Evolutionary conservation across 2,888 invertebrate species (phyloP).

Genomic region (Blastobasis lacticolella): DNA sequence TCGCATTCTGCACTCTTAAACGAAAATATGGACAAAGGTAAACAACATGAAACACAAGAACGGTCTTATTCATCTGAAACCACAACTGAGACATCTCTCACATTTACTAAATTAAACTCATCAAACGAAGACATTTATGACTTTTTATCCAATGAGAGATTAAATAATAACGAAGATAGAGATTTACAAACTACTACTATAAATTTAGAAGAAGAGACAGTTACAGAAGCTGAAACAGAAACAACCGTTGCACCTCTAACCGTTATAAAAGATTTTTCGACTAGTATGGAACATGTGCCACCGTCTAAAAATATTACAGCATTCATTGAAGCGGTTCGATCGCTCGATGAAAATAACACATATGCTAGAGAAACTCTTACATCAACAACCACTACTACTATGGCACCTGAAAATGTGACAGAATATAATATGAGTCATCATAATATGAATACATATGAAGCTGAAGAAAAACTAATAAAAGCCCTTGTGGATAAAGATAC

Average conservation of each 20-base stretch:
- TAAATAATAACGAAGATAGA: not conserved
- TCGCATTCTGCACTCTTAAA: conserved; percentile 8
- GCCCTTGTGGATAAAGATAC: conserved; percentile 26
- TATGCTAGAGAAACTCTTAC: not conserved
- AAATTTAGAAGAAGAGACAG: too few relatives aligned
- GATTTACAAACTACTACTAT: not conserved
- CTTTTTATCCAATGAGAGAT: conserved; percentile 12
- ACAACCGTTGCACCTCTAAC: too few relatives aligned
- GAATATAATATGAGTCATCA: conserved; percentile 31
- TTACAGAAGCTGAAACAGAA: too few relatives aligned
- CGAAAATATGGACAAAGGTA: conserved; percentile 17
- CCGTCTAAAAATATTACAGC: conserved; percentile 16
- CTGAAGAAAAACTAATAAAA: conserved; percentile 32
- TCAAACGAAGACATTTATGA: conserved; percentile 18
- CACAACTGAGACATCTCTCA: conserved; percentile 15
- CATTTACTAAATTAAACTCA: not conserved
- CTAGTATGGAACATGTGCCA: too few relatives aligned
- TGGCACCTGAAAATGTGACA: conserved; percentile 18
- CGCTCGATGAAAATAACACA: conserved; percentile 17
- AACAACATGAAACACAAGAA: conserved; percentile 29
- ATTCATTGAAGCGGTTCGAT: conserved; percentile 18
- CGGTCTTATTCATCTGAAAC: conserved; percentile 35
- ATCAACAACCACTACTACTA: conserved; percentile 16
- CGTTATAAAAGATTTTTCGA: too few relatives aligned
- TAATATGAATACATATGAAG: conserved; percentile 19